Percentiles rank a stretch among this genome's conserved stretches.
These are phyloP conservation scores for Callorhinus ursinus DNA, from an alignment of 2,113 vertebrate species.

Conservation along the genomic window DNA sequence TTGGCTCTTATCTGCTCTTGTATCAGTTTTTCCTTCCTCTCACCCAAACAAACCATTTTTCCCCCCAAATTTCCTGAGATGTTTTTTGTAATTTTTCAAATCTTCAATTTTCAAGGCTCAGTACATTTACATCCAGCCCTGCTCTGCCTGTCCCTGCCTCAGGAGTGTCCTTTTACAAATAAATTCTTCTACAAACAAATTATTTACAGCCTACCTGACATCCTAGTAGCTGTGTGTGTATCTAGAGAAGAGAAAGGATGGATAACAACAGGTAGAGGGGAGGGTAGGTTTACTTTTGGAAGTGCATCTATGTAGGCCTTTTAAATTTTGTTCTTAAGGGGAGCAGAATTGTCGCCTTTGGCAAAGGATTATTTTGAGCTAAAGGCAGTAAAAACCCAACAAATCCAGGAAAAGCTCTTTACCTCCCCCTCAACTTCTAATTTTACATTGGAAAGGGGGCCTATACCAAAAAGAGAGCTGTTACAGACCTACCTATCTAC, in stretches of 20 bases:
- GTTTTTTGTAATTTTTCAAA: neutral
- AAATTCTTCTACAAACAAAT: neutral
- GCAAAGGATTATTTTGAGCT: neutral
- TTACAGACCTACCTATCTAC: neutral
- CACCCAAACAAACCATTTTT: neutral
- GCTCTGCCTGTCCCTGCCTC: accelerated
- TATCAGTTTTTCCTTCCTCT: neutral
- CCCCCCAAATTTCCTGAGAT: neutral
- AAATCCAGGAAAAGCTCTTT: neutral
- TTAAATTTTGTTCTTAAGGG: neutral
- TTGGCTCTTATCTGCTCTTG: neutral
- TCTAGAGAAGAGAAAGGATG: neutral
- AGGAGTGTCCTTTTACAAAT: neutral
- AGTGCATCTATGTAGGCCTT: neutral
- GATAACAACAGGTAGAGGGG: neutral
- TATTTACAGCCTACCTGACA: neutral
- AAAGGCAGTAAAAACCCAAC: neutral
- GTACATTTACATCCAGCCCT: neutral
- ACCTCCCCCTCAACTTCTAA: neutral
- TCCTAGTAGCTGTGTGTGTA: neutral
- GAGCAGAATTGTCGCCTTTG: neutral
- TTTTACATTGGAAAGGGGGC: neutral
- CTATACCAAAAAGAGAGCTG: neutral
- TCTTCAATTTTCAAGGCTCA: neutral
- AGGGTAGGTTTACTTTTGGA: neutral